Conservation (phyloP, 2,113 vertebrate species). For the Cryptotis parvus region DNA sequence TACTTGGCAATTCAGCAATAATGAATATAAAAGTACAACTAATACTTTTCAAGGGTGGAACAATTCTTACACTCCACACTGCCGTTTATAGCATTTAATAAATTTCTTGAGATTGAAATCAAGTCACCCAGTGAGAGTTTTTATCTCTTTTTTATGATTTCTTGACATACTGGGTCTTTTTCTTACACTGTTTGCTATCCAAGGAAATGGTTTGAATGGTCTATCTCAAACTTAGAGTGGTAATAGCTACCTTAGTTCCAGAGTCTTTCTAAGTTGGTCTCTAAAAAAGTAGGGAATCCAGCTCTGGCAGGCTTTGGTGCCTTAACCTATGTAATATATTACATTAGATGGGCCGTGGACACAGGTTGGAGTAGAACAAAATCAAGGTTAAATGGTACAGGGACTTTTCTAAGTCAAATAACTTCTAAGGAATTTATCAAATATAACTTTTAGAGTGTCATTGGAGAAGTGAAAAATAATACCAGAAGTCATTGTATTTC, state of each 20-base stretch:
- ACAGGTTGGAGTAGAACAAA: slow-evolving; percentile 78
- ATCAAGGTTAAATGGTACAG: slow-evolving; percentile 80
- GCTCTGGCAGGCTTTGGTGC: background rate
- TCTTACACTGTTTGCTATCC: background rate
- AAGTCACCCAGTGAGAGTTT: background rate
- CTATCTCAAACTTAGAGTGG: background rate
- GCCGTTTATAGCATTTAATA: background rate
- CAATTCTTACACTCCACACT: slow-evolving; percentile 32
- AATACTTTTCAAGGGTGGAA: slow-evolving; percentile 3
- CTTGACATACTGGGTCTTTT: background rate
- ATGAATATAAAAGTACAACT: slow-evolving; percentile 11
- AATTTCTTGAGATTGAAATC: background rate
- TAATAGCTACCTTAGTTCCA: slow-evolving; percentile 6
- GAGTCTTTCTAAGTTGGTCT: slow-evolving; percentile 27
- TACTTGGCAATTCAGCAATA: background rate
- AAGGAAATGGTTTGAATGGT: background rate
- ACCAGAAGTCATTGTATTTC: slow-evolving; percentile 83
- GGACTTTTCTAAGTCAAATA: slow-evolving; percentile 76
- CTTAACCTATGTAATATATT: slow-evolving; percentile 68
- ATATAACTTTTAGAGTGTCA: slow-evolving; percentile 78
- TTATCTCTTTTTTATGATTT: slow-evolving; percentile 16
- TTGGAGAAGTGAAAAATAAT: slow-evolving; percentile 81
- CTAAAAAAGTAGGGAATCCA: slow-evolving; percentile 41
- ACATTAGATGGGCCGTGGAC: slow-evolving; percentile 57
- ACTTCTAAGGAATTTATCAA: slow-evolving; percentile 84